Base-by-base conservation (phyloP, 2,888 invertebrate species). In the Acleris literana region DNA sequence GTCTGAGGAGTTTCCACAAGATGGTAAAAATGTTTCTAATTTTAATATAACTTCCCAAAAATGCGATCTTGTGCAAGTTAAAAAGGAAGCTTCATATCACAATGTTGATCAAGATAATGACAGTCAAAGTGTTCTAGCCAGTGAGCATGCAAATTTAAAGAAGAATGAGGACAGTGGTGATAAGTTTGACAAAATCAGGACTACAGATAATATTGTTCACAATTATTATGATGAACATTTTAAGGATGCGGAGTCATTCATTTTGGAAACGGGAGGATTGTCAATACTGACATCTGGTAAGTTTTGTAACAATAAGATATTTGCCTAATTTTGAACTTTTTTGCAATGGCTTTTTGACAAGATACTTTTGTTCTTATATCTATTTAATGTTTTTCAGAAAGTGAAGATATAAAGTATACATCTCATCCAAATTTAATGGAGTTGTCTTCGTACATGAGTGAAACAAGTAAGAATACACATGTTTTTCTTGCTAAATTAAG, bases 181-280 rank as follows among this genome's bases (percentile, higher is more conserved):
- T 18, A 68, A 65, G 46, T 65, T 65, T 61, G 83, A 82, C 29
- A 88, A 87, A 73, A 76, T 80, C 16, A 84, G 79, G 69, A 72
- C 82, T 63, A 72, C 74, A 18, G 88, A 85, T 56, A 84, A 77
- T 71, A 77, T 84, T 67, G 74, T 81, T 68, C 86, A 87, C 69
- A 92, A 86, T 73, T 90, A 87, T 77, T 92, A 94, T 79, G 95
- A 95, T 84, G 95, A 95, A 78, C 92, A 95, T 74, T 95, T 96
- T 73, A 94, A 95, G 66, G 96, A 96, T 89, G 96, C 96, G n/a
- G 96, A 96, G 79, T 96, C 95, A 78, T 96, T 96, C 78, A 95
- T 96, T 64, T 87, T 96, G 72, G 95, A 95, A 82, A 95, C 95
- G 13, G 94, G 94, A 58, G 90, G 87, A 39, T 77, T 92, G 5